Evolutionary conservation across 2,797 vertebrate genomes (phyloP).

Genomic region (Enteromius thamalakanensis): DNA sequence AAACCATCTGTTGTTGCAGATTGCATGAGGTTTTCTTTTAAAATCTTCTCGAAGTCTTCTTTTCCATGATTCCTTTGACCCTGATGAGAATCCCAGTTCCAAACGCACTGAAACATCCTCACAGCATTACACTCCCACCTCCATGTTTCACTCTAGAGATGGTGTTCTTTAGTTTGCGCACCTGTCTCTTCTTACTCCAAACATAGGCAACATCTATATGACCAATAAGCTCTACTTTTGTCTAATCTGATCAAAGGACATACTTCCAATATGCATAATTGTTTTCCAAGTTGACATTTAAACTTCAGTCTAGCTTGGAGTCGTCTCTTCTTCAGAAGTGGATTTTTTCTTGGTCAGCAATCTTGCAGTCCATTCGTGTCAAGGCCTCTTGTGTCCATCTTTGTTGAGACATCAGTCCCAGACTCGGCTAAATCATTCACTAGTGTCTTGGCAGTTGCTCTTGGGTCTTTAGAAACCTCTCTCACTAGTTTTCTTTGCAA

Average conservation of each 20-base stretch:
- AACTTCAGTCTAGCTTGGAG: constrained; percentile 2
- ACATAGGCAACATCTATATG: background rate
- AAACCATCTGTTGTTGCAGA: too few relatives aligned
- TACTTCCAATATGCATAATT: background rate
- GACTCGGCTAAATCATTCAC: background rate
- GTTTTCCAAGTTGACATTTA: background rate
- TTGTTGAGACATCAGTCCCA: background rate
- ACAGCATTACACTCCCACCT: too few relatives aligned
- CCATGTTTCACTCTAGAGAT: too few relatives aligned
- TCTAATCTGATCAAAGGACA: background rate
- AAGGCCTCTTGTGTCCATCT: too few relatives aligned
- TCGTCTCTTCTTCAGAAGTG: constrained; percentile 13
- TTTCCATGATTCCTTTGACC: too few relatives aligned
- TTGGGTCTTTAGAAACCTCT: constrained; percentile 7
- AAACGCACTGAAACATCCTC: too few relatives aligned
- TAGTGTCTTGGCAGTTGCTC: background rate
- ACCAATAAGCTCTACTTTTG: background rate
- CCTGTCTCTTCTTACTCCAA: background rate
- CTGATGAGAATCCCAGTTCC: too few relatives aligned
- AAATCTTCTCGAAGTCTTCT: too few relatives aligned
- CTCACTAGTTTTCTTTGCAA: background rate
- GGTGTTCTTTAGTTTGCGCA: too few relatives aligned
- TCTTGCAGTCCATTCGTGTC: background rate
- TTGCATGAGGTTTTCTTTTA: too few relatives aligned
- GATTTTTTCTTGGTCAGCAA: constrained; percentile 4